These are phyloP conservation scores for Tor tambroides DNA, from an alignment of 2,113 vertebrate species.

Conservation along the genomic window DNA sequence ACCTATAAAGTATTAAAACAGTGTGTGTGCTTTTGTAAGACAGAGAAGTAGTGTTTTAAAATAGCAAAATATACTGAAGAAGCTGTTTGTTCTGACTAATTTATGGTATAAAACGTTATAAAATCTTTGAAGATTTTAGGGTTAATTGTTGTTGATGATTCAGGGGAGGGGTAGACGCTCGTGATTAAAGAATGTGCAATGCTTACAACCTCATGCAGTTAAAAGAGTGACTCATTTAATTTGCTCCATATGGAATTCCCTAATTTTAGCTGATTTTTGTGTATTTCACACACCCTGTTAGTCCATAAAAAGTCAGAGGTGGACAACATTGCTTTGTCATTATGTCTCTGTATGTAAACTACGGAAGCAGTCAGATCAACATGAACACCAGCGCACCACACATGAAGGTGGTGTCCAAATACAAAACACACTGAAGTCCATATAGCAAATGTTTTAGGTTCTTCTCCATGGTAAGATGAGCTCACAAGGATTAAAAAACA, in stretches of 20 bases:
- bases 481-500: background rate
- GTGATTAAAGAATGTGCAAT: constrained; percentile 6
- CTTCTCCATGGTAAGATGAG: background rate
- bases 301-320: background rate
- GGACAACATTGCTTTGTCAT: constrained; percentile 17
- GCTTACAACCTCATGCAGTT: background rate
- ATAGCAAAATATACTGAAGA: constrained; percentile 1
- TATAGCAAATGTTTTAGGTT: background rate
- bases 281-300: background rate
- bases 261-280: background rate
- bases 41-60: constrained; percentile 27
- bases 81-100: constrained; percentile 19
- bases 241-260: background rate
- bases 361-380: background rate
- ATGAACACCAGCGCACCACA: constrained; percentile 7
- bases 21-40: background rate
- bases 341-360: constrained; percentile 25
- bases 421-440: background rate
- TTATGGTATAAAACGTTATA: background rate
- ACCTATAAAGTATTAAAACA: constrained; percentile 39
- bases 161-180: too few relatives aligned
- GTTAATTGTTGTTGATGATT: background rate
- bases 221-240: constrained; percentile 11
- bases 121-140: background rate
- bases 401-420: constrained; percentile 16